Evolutionary conservation across 2,888 invertebrate genomes (phyloP), one percentile per base, ranked within the genome.

Genomic region (Trichopria drosophilae): DNA sequence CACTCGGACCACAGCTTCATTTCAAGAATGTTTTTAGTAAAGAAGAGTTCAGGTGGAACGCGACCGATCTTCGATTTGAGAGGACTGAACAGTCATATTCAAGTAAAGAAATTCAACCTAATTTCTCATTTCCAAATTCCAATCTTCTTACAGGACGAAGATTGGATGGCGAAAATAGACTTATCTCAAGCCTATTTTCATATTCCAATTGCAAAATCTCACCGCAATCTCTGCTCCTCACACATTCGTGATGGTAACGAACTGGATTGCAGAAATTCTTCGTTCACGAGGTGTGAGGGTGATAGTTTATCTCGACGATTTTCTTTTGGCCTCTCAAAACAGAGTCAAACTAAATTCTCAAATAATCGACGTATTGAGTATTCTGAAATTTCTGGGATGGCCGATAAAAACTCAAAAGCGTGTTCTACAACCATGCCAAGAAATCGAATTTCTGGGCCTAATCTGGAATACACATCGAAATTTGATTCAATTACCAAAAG

Each of bases 31-130:
- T 57, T 57, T 13, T 16, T 49, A 10, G 23, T 51, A 12, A 19
- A 12, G 26, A 57, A 57, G 15, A 34, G 40, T 37, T 40, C 20
- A 6, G 52, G 54, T 1, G 54, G 24, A 13, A 10, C 51, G 6
- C 34, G 68, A 75, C 56, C 77, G 76, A 43, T 39, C 12, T 37
- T 50, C 31, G 32, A 43, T 12, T 18, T 50, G 9, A 19, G 44
- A 15, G 50, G 48, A 13, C 22, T 53, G 35, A 50, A 53, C 45
- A 20, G 26, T n/a, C 46, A 54, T n/a, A 39, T 42, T 5, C 23
- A 7, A 6, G 34, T 26, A 34, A 47, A 28, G 18, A 43, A 41
- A 28, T 47, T 54, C 18, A 12, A 40, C 10, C 24, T 51, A 4
- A 43, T 54, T 13, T 51, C 43, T 1, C 54, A 54, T 18, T 23